phyloP scores from a whole-genome alignment of 2,888 invertebrate genomes.

The Drosophila ustulata region DNA sequence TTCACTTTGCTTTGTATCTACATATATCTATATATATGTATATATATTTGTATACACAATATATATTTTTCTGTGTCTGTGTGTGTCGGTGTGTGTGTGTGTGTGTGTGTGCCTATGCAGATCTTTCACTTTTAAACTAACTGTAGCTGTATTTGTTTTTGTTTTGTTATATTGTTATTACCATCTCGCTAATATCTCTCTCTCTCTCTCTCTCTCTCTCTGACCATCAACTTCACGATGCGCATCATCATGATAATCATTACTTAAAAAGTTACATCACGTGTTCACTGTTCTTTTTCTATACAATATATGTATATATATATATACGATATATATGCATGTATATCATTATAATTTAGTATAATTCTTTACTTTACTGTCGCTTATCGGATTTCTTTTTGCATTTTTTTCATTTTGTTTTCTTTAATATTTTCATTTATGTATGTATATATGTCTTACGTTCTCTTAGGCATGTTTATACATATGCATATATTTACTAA shows the following conservation, averaged over 20 bases:
- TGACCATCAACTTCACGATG: conserved; percentile 37
- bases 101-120: conserved; percentile 13
- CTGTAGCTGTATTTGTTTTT: conserved; percentile 35
- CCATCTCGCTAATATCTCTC: conserved; percentile 59
- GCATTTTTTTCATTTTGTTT: conserved; percentile 35
- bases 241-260: conserved; percentile 51
- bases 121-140: conserved; percentile 45
- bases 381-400: conserved; percentile 39
- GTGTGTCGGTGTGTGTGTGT: conserved; percentile 17
- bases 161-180: conserved; percentile 29
- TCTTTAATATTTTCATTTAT: conserved; percentile 43
- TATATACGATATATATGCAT: conserved; percentile 39
- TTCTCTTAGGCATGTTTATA: conserved; percentile 35
- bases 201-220: conserved; percentile 41
- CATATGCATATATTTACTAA: conserved; percentile 49
- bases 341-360: conserved; percentile 63
- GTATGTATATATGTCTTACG: conserved; percentile 35
- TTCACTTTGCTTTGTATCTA: conserved; percentile 75
- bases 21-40: conserved; percentile 1
- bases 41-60: background rate
- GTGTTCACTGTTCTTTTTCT: conserved; percentile 80
- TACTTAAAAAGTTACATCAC: conserved; percentile 81
- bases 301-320: conserved; percentile 31
- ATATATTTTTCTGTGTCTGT: conserved; percentile 8
- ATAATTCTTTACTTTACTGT: conserved; percentile 58